Evolutionary conservation across 2,888 invertebrate species (phyloP).

Genomic region (Drosophila pseudotakahashii): DNA sequence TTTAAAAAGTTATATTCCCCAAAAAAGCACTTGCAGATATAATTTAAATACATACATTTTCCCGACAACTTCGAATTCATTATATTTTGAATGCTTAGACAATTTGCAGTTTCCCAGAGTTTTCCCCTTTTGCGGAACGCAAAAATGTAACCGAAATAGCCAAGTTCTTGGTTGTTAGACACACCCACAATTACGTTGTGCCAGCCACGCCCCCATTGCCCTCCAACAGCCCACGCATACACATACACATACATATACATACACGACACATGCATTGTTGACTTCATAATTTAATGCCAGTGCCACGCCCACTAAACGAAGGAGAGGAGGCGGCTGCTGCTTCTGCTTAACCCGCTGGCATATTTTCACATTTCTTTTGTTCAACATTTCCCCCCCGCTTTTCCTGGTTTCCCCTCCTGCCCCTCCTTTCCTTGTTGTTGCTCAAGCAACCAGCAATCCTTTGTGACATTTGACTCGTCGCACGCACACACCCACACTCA

Average conservation of each 20-base stretch:
- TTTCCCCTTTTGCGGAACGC: background rate
- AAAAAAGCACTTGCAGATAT: no score
- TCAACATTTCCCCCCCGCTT: constrained; percentile 18
- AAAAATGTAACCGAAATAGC: constrained; percentile 8
- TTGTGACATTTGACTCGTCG: constrained; percentile 70
- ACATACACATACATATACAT: constrained; percentile 1
- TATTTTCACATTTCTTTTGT: constrained; percentile 70
- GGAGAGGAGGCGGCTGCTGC: constrained; percentile 4
- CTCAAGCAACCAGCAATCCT: constrained; percentile 62
- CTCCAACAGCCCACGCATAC: background rate
- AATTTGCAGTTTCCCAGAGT: background rate
- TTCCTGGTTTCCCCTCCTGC: background rate
- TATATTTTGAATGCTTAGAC: background rate
- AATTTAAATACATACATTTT: no score
- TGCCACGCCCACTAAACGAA: constrained; percentile 10
- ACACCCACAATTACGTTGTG: constrained; percentile 20
- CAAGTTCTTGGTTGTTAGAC: constrained; percentile 24
- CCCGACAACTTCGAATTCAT: background rate
- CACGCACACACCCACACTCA: constrained; percentile 22
- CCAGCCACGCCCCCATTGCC: constrained; percentile 2
- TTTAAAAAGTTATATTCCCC: no score
- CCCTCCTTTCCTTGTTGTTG: constrained; percentile 48
- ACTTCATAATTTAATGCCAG: constrained; percentile 69
- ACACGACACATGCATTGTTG: constrained; percentile 56
- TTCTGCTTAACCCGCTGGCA: constrained; percentile 61